Conservation (phyloP, 2,888 invertebrate genomes). For the Agrochola lota region DNA sequence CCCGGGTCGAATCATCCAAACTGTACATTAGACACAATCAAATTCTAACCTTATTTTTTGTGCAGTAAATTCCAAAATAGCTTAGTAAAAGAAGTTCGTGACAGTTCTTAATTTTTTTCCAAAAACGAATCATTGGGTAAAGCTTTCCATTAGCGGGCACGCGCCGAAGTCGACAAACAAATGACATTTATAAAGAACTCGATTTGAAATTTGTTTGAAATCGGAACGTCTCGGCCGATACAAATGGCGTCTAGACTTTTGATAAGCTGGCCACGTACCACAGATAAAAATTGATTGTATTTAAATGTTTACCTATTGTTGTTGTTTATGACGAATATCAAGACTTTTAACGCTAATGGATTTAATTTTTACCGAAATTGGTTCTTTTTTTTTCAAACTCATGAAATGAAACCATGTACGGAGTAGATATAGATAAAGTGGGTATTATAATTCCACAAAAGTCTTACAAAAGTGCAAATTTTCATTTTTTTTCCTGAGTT, state of each 20-base stretch:
- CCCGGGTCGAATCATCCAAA: slow-evolving; percentile 69
- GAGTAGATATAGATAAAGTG: no score
- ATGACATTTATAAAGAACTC: slow-evolving; percentile 87
- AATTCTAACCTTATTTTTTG: slow-evolving; percentile 66
- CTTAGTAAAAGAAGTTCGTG: slow-evolving; percentile 70
- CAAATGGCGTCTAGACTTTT: slow-evolving; percentile 88
- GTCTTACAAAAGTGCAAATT: no score
- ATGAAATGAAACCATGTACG: not conserved
- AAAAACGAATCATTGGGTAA: slow-evolving; percentile 81
- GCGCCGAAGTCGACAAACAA: slow-evolving; percentile 87
- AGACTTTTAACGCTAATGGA: slow-evolving; percentile 8
- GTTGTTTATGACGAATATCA: slow-evolving; percentile 26
- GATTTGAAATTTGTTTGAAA: slow-evolving; percentile 86
- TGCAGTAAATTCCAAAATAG: slow-evolving; percentile 56
- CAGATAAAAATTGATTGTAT: slow-evolving; percentile 59
- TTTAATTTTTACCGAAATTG: slow-evolving; percentile 8
- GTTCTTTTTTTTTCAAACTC: not conserved
- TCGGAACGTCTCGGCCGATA: slow-evolving; percentile 83
- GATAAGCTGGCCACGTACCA: slow-evolving; percentile 74
- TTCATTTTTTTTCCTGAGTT: no score
- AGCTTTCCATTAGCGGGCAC: slow-evolving; percentile 89
- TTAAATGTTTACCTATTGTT: slow-evolving; percentile 40
- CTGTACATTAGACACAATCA: slow-evolving; percentile 41
- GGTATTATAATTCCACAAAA: no score
- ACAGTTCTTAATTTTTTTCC: slow-evolving; percentile 78